Evolutionary conservation across 2,888 invertebrate species (phyloP).

Genomic region (Acanthococcus lagerstroemiae): DNA sequence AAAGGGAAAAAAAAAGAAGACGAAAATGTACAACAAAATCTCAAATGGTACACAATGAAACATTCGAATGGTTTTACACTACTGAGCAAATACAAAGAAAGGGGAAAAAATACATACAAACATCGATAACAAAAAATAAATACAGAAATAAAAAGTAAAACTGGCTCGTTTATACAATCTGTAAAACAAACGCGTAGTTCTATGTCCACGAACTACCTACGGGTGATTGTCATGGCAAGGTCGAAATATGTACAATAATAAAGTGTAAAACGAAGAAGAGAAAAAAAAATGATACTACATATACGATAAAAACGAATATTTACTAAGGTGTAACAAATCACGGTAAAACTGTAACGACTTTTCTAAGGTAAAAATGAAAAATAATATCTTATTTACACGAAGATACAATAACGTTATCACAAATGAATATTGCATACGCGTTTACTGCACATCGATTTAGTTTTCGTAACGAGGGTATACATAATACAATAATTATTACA

Average conservation of each 20-base stretch:
- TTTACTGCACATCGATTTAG: conserved; percentile 1
- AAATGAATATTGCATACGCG: conserved; percentile 18
- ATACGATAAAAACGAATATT: conserved; percentile 7
- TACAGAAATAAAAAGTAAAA: not conserved
- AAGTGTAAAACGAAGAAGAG: not conserved
- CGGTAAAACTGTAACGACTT: conserved; percentile 15
- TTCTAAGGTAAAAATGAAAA: conserved; percentile 1
- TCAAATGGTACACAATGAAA: not conserved
- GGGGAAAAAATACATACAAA: not conserved
- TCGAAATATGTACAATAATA: not conserved
- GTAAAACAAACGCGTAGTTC: no score
- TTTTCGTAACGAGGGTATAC: no score
- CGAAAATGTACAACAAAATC: not conserved
- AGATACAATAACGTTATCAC: conserved; percentile 9
- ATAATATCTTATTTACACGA: conserved; percentile 4
- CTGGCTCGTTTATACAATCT: not conserved
- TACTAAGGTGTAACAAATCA: conserved; percentile 16
- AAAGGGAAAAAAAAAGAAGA: not conserved
- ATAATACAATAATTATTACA: conserved; percentile 10
- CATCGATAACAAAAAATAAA: not conserved
- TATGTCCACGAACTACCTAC: not conserved
- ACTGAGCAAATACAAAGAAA: conserved; percentile 21
- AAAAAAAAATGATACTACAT: not conserved
- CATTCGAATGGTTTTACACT: not conserved
- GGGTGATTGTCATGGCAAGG: conserved; percentile 26